These are phyloP conservation scores for Phengaris arion DNA, from an alignment of 2,888 invertebrate genomes.

Conservation along the genomic window DNA sequence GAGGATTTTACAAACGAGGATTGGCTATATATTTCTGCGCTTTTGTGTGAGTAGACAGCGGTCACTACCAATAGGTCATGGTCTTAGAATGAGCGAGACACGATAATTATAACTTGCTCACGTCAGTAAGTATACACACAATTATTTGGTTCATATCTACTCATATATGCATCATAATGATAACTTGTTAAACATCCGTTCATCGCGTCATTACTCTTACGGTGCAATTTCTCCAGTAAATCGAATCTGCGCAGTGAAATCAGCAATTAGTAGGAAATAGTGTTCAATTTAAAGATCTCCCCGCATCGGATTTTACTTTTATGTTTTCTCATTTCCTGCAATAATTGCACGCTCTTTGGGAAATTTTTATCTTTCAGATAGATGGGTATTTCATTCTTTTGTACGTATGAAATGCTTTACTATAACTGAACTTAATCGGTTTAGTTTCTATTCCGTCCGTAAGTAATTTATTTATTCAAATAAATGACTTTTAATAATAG, in stretches of 20 bases:
- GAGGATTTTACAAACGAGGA: too few species aligned
- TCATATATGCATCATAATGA: not conserved
- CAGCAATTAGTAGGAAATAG: constrained; percentile 15
- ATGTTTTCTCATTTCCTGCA: not conserved
- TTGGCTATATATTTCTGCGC: too few species aligned
- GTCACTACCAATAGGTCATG: too few species aligned
- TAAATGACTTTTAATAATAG: too few species aligned
- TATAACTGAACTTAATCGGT: not conserved
- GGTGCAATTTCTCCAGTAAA: constrained; percentile 6
- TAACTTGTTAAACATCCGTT: not conserved
- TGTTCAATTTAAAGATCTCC: constrained; percentile 15
- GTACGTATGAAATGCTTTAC: not conserved
- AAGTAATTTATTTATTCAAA: not conserved
- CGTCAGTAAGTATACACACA: not conserved
- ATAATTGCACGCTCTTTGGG: not conserved
- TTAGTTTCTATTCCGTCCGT: not conserved
- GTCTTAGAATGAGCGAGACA: too few species aligned
- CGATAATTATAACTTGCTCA: too few species aligned
- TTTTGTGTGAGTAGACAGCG: too few species aligned
- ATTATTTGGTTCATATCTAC: not conserved
- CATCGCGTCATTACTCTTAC: not conserved
- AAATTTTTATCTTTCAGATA: not conserved
- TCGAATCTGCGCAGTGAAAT: constrained; percentile 7
- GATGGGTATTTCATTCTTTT: not conserved
- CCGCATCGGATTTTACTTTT: constrained; percentile 9